Conservation (phyloP, 1,140 invertebrate genomes). For the Tribolium castaneum region DNA sequence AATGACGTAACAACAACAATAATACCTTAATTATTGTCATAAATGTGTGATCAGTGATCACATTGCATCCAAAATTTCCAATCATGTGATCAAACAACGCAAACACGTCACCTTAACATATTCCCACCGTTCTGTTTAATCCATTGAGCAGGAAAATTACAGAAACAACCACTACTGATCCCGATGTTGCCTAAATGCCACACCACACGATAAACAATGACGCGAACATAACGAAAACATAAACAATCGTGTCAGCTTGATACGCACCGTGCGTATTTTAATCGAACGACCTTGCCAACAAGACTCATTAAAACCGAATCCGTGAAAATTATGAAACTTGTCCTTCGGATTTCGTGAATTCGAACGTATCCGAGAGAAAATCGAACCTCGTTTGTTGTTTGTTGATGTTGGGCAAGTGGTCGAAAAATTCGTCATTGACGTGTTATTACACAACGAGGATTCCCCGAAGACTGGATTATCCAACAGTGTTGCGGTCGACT, state of each 20-base stretch:
- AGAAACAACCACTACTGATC: not conserved
- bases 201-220: conserved; percentile 23
- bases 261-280: conserved; percentile 25
- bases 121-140: too few species aligned
- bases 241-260: conserved; percentile 14
- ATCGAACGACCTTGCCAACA: conserved; percentile 7
- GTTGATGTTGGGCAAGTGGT: not conserved
- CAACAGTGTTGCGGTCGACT: not conserved
- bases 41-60: not conserved
- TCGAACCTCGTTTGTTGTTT: not conserved
- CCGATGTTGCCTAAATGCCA: not conserved
- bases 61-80: too few species aligned
- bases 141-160: not conserved
- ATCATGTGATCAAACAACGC: too few species aligned
- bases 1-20: not conserved
- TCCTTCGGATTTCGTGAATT: not conserved
- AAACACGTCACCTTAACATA: too few species aligned
- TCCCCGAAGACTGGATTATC: not conserved
- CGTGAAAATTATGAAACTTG: not conserved
- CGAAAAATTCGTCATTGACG: not conserved
- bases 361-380: not conserved
- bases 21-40: not conserved
- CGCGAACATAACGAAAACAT: conserved; percentile 23
- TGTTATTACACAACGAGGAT: not conserved
- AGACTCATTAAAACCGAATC: conserved; percentile 5